Conservation (phyloP, 2,888 invertebrate species). For the Mellilla xanthometata region DNA sequence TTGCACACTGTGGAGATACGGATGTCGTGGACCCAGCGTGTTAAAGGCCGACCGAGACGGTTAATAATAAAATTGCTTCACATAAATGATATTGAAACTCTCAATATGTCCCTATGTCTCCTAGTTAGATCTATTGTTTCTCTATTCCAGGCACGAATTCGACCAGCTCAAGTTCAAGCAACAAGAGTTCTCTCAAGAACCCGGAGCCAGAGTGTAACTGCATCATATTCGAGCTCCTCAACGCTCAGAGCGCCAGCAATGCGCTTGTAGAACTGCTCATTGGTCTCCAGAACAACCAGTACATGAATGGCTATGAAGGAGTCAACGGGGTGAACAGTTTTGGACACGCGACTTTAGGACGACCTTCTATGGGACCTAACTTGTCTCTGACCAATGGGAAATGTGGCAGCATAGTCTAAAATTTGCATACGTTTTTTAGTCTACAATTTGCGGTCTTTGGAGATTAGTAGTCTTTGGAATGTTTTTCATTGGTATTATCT, state of each 20-base stretch:
- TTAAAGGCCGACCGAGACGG: too few species aligned
- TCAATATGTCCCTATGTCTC: too few species aligned
- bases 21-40: too few species aligned
- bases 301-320: conserved; percentile 63
- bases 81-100: too few species aligned
- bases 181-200: conserved; percentile 53
- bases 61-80: too few species aligned
- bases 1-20: too few species aligned
- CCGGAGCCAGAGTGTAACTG: conserved; percentile 76
- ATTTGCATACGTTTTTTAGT: too few species aligned
- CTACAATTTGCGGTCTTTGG: too few species aligned
- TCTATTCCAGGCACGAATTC: conserved; percentile 45
- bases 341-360: conserved; percentile 56
- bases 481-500: too few species aligned
- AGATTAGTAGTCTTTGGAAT: too few species aligned
- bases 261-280: conserved; percentile 72
- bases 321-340: conserved; percentile 43
- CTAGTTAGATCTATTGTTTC: too few species aligned
- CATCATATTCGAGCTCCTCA: conserved; percentile 68
- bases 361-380: conserved; percentile 58
- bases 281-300: conserved; percentile 73
- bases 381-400: conserved; percentile 71
- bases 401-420: conserved; percentile 72
- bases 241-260: conserved; percentile 71
- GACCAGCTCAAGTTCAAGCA: conserved; percentile 54